Conservation (phyloP, 2,113 vertebrate species). For the Oxyura jamaicensis region DNA sequence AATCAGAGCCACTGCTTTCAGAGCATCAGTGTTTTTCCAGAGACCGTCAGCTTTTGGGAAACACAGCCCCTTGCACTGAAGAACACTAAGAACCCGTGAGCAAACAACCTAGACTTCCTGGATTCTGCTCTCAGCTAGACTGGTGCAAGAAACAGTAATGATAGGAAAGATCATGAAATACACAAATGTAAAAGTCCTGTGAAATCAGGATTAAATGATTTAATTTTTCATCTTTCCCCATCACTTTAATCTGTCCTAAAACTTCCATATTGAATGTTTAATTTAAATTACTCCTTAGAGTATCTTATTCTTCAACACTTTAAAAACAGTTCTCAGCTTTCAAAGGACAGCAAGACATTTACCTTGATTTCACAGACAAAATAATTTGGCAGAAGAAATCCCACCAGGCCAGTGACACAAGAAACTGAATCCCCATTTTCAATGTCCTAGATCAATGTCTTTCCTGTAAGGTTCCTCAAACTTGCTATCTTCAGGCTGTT, state of each 20-base stretch:
- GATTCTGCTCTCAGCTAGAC: neutral
- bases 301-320: neutral
- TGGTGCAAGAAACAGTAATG: neutral
- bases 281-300: neutral
- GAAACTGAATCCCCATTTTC: neutral
- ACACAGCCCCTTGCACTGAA: neutral
- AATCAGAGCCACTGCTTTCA: neutral
- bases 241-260: neutral
- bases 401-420: neutral
- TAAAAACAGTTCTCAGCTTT: neutral
- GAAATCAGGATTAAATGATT: neutral
- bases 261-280: neutral
- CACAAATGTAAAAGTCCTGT: neutral
- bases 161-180: neutral
- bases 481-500: neutral
- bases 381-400: neutral
- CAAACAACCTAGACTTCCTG: neutral
- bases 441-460: rapidly evolving
- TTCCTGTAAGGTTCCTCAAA: neutral
- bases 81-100: neutral
- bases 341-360: neutral
- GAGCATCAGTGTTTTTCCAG: conserved; percentile 15
- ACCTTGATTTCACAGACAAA: neutral
- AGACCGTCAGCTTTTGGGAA: conserved; percentile 1
- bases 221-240: neutral